These are phyloP conservation scores for Didymodactylos carnosus DNA, from an alignment of 2,888 invertebrate species.

Conservation along the genomic window DNA sequence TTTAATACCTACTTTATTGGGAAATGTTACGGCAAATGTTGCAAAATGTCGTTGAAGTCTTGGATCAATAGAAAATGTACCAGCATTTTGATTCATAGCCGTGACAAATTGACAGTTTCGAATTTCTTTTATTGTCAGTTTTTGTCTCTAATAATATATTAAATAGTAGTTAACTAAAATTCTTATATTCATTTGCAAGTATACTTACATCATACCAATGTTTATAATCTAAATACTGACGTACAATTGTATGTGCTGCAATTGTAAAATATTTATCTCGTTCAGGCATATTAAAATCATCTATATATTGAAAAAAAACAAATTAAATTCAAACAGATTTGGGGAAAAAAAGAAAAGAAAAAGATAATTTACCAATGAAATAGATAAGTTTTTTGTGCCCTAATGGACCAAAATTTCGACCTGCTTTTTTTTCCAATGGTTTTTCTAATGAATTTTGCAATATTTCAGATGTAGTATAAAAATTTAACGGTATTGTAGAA, in stretches of 20 bases:
- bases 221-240: constrained; percentile 67
- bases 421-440: constrained; percentile 63
- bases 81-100: constrained; percentile 16
- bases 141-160: constrained; percentile 15
- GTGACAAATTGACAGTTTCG: constrained; percentile 15
- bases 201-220: constrained; percentile 68
- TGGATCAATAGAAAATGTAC: constrained; percentile 15
- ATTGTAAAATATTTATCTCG: constrained; percentile 70
- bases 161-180: constrained; percentile 15
- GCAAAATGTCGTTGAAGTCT: constrained; percentile 16
- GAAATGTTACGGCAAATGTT: constrained; percentile 15
- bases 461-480: constrained; percentile 58
- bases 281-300: constrained; percentile 77
- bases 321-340: too few species aligned
- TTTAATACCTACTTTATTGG: constrained; percentile 9
- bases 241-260: constrained; percentile 60
- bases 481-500: constrained; percentile 39
- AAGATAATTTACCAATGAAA: constrained; percentile 38
- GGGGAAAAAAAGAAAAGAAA: too few species aligned
- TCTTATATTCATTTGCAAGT: background rate
- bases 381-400: constrained; percentile 60
- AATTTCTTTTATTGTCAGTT: constrained; percentile 15
- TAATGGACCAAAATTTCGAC: constrained; percentile 57
- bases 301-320: constrained; percentile 39
- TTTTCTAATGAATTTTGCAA: constrained; percentile 66